Percentiles rank a stretch among this genome's conserved stretches.
Conservation (phyloP, 1,140 invertebrate genomes). For the Trissolcus basalis region DNA sequence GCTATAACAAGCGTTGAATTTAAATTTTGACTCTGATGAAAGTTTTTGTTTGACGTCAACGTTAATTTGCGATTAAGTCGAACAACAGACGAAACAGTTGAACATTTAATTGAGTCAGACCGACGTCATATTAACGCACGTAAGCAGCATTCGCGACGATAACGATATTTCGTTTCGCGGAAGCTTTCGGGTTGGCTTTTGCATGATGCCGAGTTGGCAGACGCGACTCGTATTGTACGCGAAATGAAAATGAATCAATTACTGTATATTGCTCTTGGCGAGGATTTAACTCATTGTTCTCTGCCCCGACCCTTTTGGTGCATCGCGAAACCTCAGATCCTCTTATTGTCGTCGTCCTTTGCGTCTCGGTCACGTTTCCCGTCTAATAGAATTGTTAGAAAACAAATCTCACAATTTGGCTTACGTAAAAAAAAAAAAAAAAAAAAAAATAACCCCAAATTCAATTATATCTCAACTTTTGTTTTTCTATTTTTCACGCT, state of each 20-base stretch:
- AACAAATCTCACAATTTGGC: no score
- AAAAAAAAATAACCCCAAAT: no score
- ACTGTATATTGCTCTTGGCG: background rate
- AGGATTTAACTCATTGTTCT: slow-evolving; percentile 1
- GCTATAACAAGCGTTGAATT: no score
- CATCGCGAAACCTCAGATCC: background rate
- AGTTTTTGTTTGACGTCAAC: no score
- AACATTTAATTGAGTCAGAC: no score
- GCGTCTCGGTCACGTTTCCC: background rate
- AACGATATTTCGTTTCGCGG: background rate
- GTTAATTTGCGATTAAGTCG: no score
- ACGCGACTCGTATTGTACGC: background rate
- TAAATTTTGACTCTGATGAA: no score
- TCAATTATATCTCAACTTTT: no score
- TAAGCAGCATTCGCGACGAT: background rate
- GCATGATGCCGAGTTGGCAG: background rate
- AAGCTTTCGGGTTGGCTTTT: background rate
- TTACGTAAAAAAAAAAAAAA: no score
- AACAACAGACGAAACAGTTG: no score
- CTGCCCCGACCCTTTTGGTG: background rate
- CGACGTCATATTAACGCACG: no score
- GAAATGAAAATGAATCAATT: background rate
- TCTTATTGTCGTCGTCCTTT: slow-evolving; percentile 1
- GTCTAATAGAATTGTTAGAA: background rate
- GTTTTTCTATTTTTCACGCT: no score